Percentiles rank a stretch among this genome's conserved stretches.
Evolutionary conservation across 2,797 vertebrate species (phyloP).

Genomic region (Morus bassanus): DNA sequence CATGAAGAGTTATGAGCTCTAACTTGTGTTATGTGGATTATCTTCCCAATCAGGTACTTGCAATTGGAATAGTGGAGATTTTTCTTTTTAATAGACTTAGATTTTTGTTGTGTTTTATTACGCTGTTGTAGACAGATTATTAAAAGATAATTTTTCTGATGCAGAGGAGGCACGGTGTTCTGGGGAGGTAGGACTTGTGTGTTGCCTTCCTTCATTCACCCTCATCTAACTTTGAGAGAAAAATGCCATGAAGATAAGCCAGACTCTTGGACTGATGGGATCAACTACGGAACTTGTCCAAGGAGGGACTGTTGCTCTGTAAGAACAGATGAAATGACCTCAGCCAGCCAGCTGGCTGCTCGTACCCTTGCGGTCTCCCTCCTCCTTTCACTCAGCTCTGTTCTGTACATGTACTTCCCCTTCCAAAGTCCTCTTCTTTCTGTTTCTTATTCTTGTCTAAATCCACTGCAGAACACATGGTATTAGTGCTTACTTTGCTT

Average conservation of each 20-base stretch:
- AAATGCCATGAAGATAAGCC: neutral
- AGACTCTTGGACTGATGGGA: neutral
- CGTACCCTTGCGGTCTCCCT: accelerated
- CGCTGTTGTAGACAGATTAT: neutral
- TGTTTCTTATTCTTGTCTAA: neutral
- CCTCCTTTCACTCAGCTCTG: neutral
- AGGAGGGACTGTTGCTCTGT: neutral
- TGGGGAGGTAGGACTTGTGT: accelerated
- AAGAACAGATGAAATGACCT: neutral
- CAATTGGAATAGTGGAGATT: neutral
- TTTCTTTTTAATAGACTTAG: neutral
- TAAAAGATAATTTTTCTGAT: neutral
- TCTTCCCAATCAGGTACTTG: neutral
- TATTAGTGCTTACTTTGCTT: neutral
- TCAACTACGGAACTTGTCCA: neutral
- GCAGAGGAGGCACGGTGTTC: neutral
- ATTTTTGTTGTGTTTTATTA: neutral
- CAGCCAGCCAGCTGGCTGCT: neutral
- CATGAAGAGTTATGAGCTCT: neutral
- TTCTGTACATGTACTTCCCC: neutral
- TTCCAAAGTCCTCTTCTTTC: neutral
- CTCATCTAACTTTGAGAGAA: neutral
- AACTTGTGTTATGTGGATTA: neutral
- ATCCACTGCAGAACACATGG: neutral
- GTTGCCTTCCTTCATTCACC: neutral